Evolutionary conservation across 2,888 invertebrate species (phyloP).

Genomic region (Leptinotarsa tumamoca): DNA sequence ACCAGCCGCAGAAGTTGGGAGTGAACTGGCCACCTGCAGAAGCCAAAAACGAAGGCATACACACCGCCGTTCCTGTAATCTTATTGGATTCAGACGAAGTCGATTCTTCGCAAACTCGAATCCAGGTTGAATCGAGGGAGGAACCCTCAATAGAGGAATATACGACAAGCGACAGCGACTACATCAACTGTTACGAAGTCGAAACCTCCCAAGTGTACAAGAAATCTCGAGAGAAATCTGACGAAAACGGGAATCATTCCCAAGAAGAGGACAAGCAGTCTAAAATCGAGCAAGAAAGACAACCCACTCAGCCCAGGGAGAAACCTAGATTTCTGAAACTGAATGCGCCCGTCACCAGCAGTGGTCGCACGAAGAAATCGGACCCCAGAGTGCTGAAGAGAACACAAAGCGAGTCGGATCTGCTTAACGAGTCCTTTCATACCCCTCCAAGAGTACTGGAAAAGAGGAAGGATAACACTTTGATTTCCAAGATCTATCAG

Average conservation of each 20-base stretch:
- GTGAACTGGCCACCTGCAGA: background rate
- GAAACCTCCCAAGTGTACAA: constrained; percentile 59
- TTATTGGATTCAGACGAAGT: constrained; percentile 32
- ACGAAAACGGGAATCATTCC: constrained; percentile 9
- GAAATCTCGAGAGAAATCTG: constrained; percentile 42
- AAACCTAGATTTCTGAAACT: constrained; percentile 22
- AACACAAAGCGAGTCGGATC: constrained; percentile 48
- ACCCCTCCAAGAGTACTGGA: constrained; percentile 45
- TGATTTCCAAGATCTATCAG: constrained; percentile 58
- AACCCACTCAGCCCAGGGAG: background rate
- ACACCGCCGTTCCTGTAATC: constrained; percentile 45
- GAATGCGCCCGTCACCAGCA: constrained; percentile 9
- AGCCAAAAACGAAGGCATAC: constrained; percentile 32
- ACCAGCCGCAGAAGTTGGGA: background rate
- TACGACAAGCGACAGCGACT: constrained; percentile 64
- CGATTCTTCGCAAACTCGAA: background rate
- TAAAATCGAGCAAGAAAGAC: constrained; percentile 14
- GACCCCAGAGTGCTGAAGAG: constrained; percentile 34
- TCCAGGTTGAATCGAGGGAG: background rate
- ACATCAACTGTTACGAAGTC: constrained; percentile 63
- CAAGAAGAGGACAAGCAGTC: constrained; percentile 29
- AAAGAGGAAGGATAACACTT: constrained; percentile 56
- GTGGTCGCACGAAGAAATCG: constrained; percentile 6
- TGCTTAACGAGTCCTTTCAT: constrained; percentile 47
- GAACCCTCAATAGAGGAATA: constrained; percentile 33